These are phyloP conservation scores for Gymnocypris eckloni DNA, from an alignment of 2,797 vertebrate genomes.

Conservation along the genomic window DNA sequence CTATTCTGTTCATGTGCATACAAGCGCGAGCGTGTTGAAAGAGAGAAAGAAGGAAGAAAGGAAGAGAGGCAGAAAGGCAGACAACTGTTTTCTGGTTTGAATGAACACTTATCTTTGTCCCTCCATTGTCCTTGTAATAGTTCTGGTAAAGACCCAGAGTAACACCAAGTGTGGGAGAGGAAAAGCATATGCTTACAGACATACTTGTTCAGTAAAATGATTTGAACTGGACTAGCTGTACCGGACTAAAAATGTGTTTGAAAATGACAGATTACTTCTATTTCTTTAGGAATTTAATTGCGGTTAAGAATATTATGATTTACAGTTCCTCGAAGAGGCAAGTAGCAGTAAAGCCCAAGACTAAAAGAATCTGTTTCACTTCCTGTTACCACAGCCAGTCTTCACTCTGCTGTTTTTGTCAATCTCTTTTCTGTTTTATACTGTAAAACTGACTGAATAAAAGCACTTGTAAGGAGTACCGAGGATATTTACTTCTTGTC, in stretches of 20 bases:
- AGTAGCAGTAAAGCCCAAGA: background rate
- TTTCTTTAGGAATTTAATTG: slow-evolving; percentile 4
- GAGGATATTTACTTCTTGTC: background rate
- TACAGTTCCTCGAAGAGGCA: slow-evolving; percentile 43
- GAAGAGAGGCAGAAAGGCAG: slow-evolving; percentile 8
- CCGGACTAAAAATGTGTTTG: background rate
- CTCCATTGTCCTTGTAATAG: slow-evolving; percentile 27
- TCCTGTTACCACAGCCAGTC: background rate
- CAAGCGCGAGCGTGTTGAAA: background rate
- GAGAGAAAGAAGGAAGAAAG: background rate
- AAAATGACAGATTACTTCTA: slow-evolving; percentile 28
- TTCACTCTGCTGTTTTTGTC: background rate
- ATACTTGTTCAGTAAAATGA: background rate
- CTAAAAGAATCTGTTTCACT: slow-evolving; percentile 18
- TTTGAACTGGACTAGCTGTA: background rate
- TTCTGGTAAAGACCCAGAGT: slow-evolving; percentile 21
- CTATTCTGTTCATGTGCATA: background rate
- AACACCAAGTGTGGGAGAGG: slow-evolving; percentile 7
- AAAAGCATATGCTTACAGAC: background rate
- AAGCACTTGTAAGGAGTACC: background rate
- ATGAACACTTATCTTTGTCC: slow-evolving; percentile 40
- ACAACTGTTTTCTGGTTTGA: slow-evolving; percentile 31
- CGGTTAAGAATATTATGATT: slow-evolving; percentile 46
- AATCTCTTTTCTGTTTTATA: slow-evolving; percentile 3
- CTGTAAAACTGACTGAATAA: background rate